Percentiles rank a stretch among this genome's conserved stretches.
Conservation (phyloP, 2,797 vertebrate genomes). For the Cichlasoma orientale region DNA sequence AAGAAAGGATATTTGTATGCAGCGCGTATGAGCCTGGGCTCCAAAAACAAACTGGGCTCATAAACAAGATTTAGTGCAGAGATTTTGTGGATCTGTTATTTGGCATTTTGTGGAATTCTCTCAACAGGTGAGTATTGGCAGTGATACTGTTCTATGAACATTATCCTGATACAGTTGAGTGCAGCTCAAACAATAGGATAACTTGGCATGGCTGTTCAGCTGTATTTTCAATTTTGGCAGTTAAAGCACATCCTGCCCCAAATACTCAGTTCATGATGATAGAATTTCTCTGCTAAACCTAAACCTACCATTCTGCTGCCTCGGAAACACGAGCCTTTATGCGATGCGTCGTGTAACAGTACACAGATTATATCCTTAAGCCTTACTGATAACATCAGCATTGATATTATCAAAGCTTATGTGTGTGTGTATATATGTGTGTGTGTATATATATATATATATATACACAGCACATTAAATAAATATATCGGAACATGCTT, state of each 20-base stretch:
- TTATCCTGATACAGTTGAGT: neutral
- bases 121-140: neutral
- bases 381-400: neutral
- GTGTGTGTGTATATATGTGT: constrained; percentile 18
- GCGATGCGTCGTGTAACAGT: neutral
- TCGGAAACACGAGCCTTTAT: neutral
- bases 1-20: constrained; percentile 6
- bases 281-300: neutral
- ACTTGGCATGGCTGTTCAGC: neutral
- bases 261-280: neutral
- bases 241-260: neutral
- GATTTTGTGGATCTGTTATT: constrained; percentile 3
- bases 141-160: neutral
- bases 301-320: no score
- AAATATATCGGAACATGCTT: constrained; percentile 28
- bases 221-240: neutral
- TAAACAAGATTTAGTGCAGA: neutral
- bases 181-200: neutral
- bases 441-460: no score
- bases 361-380: neutral
- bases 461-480: constrained; percentile 25
- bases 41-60: neutral
- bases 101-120: neutral
- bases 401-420: neutral
- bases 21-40: neutral